Conservation (phyloP, 2,888 invertebrate species). For the Hirudinaria manillensis region DNA sequence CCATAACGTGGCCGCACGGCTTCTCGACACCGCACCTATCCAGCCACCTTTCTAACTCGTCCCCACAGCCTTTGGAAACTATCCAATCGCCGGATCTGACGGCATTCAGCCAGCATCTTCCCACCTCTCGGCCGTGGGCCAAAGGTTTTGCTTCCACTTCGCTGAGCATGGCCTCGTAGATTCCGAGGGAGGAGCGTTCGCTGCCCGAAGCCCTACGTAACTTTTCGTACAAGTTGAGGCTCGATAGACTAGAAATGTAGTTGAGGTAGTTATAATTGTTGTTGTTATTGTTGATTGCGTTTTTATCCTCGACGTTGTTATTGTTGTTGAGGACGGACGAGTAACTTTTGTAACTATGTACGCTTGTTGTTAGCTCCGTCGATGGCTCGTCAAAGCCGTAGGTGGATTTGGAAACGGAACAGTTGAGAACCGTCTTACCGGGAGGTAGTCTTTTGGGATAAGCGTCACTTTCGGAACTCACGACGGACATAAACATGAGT, state of each 20-base stretch:
- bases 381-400: background rate
- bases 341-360: background rate
- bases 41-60: background rate
- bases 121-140: no score
- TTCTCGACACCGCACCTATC: background rate
- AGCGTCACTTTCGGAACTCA: background rate
- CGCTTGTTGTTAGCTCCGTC: background rate
- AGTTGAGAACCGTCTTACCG: conserved; percentile 34
- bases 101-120: no score
- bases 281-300: background rate
- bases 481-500: background rate
- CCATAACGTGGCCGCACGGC: no score
- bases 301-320: background rate
- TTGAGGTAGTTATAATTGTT: conserved; percentile 3
- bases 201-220: no score
- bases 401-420: conserved; percentile 32
- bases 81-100: no score
- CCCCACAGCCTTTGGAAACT: background rate
- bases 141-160: no score
- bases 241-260: background rate
- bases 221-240: background rate
- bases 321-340: background rate
- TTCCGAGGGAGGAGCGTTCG: background rate
- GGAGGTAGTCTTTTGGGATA: background rate
- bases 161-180: background rate